A percentile compares a stretch with the other conserved stretches of the same genome.
Evolutionary conservation across 2,113 vertebrate species (phyloP).

Genomic region (Sceloporus tristichus): DNA sequence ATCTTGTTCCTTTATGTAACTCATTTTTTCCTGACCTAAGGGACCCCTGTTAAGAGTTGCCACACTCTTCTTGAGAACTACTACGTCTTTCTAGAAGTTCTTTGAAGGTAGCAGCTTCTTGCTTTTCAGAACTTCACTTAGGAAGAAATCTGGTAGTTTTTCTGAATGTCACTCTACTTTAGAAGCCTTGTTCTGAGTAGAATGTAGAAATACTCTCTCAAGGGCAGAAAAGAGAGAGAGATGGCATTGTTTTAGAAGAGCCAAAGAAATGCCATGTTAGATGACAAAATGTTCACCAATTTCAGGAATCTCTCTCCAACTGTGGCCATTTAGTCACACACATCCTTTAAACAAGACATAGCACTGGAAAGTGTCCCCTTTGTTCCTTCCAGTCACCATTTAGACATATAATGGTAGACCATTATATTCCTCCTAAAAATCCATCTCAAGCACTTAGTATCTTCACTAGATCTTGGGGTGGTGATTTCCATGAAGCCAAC

Average conservation of each 20-base stretch:
- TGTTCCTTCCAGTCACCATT: neutral
- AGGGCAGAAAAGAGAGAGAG: neutral
- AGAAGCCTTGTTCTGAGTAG: neutral
- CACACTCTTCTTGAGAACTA: neutral
- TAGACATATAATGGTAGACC: neutral
- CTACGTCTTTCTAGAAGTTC: neutral
- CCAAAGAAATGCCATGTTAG: neutral
- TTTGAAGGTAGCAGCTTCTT: neutral
- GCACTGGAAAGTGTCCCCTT: neutral
- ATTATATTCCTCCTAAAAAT: neutral
- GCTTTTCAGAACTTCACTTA: neutral
- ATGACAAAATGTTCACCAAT: neutral
- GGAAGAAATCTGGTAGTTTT: neutral
- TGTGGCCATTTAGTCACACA: neutral
- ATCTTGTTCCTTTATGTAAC: slow-evolving; percentile 32
- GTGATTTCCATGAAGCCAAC: neutral
- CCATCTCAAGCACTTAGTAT: neutral
- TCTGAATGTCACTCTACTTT: neutral
- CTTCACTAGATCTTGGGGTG: neutral
- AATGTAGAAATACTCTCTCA: neutral
- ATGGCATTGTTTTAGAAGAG: neutral
- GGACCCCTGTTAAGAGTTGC: neutral
- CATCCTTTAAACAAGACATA: neutral
- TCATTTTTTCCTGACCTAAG: neutral
- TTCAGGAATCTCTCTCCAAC: neutral